A percentile compares a stretch with the other conserved stretches of the same genome.
Evolutionary conservation across 1,140 invertebrate genomes (phyloP).

Genomic region (Drosophila obscura): DNA sequence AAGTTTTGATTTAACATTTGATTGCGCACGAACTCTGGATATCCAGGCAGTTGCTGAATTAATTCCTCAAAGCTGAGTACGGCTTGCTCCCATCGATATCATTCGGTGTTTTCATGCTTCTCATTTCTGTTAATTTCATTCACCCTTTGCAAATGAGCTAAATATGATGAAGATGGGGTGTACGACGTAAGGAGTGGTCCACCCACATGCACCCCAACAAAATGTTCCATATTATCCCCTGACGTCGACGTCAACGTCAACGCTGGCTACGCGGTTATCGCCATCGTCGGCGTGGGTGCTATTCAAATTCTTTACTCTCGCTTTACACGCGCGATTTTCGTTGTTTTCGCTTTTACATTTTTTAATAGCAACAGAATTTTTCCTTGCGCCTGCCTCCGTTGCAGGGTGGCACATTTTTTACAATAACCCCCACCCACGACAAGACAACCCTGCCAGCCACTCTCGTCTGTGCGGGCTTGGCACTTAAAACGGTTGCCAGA

Average conservation of each 20-base stretch:
- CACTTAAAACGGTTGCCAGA: constrained; percentile 72
- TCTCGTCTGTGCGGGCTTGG: constrained; percentile 49
- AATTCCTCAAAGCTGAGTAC: constrained; percentile 1
- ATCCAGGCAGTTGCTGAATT: constrained; percentile 6
- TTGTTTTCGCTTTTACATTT: constrained; percentile 83
- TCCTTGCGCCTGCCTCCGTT: constrained; percentile 28
- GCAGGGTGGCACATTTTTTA: constrained; percentile 74
- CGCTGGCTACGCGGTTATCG: constrained; percentile 32
- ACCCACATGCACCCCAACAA: constrained; percentile 56
- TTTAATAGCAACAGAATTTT: constrained; percentile 80
- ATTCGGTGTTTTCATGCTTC: constrained; percentile 14
- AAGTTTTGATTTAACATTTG: too few relatives aligned
- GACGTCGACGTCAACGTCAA: constrained; percentile 18
- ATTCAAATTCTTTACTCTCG: constrained; percentile 80
- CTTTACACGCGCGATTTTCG: constrained; percentile 80
- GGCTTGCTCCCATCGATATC: constrained; percentile 1
- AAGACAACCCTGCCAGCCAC: constrained; percentile 67
- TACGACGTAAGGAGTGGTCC: not conserved
- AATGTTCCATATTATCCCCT: constrained; percentile 74
- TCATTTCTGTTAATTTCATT: constrained; percentile 72
- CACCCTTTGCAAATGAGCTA: constrained; percentile 80
- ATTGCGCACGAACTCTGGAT: not conserved
- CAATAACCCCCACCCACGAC: constrained; percentile 23
- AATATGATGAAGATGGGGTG: constrained; percentile 7
- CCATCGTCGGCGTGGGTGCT: constrained; percentile 48